phyloP scores from a whole-genome alignment of 1,140 invertebrate genomes.

The Brachionus koreanus region DNA sequence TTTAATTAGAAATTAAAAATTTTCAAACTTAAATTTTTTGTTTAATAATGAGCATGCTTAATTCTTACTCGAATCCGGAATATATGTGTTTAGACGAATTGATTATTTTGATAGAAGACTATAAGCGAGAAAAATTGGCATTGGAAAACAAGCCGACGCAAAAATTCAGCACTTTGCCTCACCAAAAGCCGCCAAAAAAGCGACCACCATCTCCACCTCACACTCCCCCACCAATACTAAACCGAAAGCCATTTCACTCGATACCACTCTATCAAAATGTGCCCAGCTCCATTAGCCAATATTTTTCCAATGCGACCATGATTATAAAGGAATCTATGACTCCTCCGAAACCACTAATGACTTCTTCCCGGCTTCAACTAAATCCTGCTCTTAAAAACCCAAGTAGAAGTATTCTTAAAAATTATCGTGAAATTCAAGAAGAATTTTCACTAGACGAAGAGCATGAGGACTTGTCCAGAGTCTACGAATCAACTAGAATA shows the following conservation, averaged over 20 bases:
- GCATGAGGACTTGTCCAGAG: neutral
- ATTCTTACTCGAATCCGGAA: slow-evolving; percentile 13
- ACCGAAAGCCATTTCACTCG: neutral
- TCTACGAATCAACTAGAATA: slow-evolving; percentile 6
- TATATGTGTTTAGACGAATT: slow-evolving; percentile 13
- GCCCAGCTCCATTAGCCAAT: neutral
- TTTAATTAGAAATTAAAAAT: neutral
- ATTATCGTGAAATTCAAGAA: neutral
- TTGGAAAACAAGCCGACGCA: neutral
- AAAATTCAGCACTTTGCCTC: neutral
- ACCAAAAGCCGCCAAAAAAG: neutral
- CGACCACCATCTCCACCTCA: neutral
- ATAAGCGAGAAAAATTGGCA: neutral
- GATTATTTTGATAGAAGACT: neutral
- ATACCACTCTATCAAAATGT: slow-evolving; percentile 1
- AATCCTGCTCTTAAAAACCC: neutral
- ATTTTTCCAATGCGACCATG: slow-evolving; percentile 16
- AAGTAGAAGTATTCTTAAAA: neutral
- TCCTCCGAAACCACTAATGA: neutral
- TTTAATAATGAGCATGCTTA: neutral
- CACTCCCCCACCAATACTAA: neutral
- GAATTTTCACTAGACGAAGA: slow-evolving; percentile 16
- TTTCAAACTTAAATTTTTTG: neutral
- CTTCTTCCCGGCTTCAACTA: neutral
- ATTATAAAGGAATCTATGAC: neutral